A percentile compares a stretch with the other conserved stretches of the same genome.
These are phyloP conservation scores for Sinonovacula constricta DNA, from an alignment of 1,140 invertebrate genomes.

Conservation along the genomic window DNA sequence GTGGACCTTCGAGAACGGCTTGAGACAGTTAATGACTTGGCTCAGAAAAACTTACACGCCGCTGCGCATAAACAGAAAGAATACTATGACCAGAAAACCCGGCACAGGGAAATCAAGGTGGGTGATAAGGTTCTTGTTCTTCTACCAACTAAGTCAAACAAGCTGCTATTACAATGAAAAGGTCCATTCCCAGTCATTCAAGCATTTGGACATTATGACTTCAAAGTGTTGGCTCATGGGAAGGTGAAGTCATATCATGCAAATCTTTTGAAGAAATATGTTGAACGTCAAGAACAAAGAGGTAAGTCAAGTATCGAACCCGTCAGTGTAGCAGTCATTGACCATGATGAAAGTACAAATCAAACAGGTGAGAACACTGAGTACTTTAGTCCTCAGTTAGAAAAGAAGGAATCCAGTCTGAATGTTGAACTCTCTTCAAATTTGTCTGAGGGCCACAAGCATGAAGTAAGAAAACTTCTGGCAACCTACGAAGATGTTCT, in stretches of 20 bases:
- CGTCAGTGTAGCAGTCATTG: no score
- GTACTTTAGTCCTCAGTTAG: no score
- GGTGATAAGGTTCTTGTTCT: conserved; percentile 46
- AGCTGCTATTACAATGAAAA: conserved; percentile 40
- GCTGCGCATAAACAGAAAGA: no score
- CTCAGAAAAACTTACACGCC: conserved; percentile 10
- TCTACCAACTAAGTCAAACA: conserved; percentile 40
- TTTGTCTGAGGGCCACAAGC: conserved; percentile 20
- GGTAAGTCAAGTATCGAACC: no score
- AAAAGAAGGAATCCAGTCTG: conserved; percentile 17
- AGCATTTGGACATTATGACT: conserved; percentile 2
- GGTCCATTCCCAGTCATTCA: conserved; percentile 11
- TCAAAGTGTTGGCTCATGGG: conserved; percentile 2
- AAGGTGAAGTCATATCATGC: conserved; percentile 7
- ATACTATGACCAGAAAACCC: no score
- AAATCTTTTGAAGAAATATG: conserved; percentile 26
- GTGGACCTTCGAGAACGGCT: conserved; percentile 49
- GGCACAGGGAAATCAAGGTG: background rate
- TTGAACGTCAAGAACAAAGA: background rate
- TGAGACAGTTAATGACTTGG: conserved; percentile 34
- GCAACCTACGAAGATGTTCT: conserved; percentile 42
- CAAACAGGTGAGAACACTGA: no score
- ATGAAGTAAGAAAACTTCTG: conserved; percentile 14
- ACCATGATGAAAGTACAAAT: no score
- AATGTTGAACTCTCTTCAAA: conserved; percentile 32